Conservation (phyloP, 1,140 invertebrate genomes). For the Apis dorsata region DNA sequence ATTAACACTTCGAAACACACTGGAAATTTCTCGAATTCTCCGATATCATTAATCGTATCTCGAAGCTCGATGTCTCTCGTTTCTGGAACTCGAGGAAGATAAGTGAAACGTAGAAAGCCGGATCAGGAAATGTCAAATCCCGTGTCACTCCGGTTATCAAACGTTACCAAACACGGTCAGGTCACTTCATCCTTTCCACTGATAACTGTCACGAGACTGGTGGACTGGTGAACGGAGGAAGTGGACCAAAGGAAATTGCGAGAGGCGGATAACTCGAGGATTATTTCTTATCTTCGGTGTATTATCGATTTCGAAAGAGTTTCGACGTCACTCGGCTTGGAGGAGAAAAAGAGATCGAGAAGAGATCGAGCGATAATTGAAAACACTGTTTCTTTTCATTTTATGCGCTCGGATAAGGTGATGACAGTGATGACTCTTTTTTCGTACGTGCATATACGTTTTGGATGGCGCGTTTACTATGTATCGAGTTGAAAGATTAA, state of each 20-base stretch:
- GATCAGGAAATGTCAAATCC: constrained; percentile 32
- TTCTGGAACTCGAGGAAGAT: constrained; percentile 1
- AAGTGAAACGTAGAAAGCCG: constrained; percentile 22
- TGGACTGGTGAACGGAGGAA: neutral
- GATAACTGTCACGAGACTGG: constrained; percentile 23
- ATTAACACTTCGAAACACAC: no score
- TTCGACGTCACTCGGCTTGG: neutral
- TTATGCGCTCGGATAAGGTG: neutral
- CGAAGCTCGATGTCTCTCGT: neutral
- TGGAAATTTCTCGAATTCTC: neutral
- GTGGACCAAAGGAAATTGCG: constrained; percentile 16
- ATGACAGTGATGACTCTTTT: neutral
- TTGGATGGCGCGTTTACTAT: neutral
- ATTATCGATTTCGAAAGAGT: neutral
- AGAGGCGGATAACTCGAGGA: neutral
- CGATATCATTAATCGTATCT: neutral
- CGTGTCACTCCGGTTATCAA: constrained; percentile 22
- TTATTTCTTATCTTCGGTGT: constrained; percentile 25
- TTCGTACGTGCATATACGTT: neutral
- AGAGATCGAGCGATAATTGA: neutral
- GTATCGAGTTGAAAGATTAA: neutral
- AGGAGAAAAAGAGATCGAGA: neutral
- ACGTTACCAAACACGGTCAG: neutral
- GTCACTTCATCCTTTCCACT: constrained; percentile 16
- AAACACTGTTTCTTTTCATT: neutral